phyloP scores from a whole-genome alignment of 2,797 vertebrate species.

The Acanthurus leucopareius region DNA sequence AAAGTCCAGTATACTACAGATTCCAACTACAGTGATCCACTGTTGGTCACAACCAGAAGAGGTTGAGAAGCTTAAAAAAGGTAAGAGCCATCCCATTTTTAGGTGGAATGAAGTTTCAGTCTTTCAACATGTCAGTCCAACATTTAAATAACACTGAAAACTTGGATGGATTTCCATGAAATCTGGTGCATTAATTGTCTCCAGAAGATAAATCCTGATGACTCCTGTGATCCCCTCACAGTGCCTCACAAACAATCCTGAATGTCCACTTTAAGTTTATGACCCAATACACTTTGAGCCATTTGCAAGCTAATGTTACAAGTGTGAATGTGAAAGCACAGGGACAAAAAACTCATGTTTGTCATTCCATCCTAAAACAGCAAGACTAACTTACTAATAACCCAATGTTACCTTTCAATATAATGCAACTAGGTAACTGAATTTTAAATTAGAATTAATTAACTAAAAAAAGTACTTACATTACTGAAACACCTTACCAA shows the following conservation, averaged over 20 bases:
- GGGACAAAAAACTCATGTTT: not conserved
- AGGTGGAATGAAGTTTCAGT: too few species aligned
- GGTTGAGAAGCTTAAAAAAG: not conserved
- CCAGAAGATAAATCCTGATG: not conserved
- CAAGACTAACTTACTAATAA: not conserved
- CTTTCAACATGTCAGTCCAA: not conserved
- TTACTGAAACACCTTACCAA: conserved; percentile 10
- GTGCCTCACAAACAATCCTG: not conserved
- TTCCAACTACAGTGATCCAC: conserved; percentile 25
- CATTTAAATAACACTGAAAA: not conserved
- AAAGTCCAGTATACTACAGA: conserved; percentile 8
- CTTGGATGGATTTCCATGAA: not conserved
- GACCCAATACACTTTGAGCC: not conserved
- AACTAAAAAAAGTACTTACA: not conserved
- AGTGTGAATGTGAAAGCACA: not conserved
- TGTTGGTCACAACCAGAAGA: not conserved
- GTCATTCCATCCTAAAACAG: not conserved
- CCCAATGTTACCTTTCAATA: not conserved
- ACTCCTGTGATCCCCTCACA: not conserved
- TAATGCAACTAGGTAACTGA: not conserved
- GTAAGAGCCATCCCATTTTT: conserved; percentile 10
- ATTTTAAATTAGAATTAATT: conserved; percentile 2
- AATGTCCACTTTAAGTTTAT: not conserved
- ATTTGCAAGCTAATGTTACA: not conserved
- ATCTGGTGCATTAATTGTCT: not conserved